A percentile compares a stretch with the other conserved stretches of the same genome.
phyloP scores from a whole-genome alignment of 1,140 invertebrate genomes.

The Drosophila saltans region DNA sequence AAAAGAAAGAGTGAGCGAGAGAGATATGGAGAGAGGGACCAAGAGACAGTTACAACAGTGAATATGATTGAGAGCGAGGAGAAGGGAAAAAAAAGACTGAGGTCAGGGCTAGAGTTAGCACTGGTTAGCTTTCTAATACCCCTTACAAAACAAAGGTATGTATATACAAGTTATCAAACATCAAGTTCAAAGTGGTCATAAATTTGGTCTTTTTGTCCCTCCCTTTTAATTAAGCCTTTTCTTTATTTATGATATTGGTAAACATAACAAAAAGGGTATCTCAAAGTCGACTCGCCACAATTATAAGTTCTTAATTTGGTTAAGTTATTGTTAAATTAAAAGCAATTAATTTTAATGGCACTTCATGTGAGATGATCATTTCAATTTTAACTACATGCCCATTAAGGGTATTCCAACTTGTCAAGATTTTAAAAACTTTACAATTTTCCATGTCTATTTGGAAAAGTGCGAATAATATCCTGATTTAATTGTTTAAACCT shows the following conservation, averaged over 20 bases:
- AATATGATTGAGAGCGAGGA: background rate
- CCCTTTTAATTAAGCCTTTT: too few species aligned
- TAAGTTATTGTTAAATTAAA: slow-evolving; percentile 2
- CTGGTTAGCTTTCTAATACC: background rate
- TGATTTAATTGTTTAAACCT: too few species aligned
- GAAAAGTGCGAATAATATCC: too few species aligned
- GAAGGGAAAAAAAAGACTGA: background rate
- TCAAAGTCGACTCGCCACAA: background rate
- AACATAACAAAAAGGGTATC: background rate
- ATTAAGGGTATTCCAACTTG: too few species aligned
- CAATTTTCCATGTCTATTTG: too few species aligned
- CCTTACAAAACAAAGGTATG: slow-evolving; percentile 2
- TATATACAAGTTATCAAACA: background rate
- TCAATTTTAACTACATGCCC: slow-evolving; percentile 12
- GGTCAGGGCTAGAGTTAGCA: slow-evolving; percentile 10
- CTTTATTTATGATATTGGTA: too few species aligned
- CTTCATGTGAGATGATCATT: slow-evolving; percentile 5
- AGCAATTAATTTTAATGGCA: slow-evolving; percentile 35
- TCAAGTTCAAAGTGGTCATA: background rate
- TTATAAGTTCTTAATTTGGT: background rate
- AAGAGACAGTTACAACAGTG: background rate
- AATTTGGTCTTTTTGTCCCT: too few species aligned
- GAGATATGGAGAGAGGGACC: background rate
- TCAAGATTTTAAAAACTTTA: too few species aligned
- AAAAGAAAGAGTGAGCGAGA: background rate